Evolutionary conservation across 2,888 invertebrate genomes (phyloP).

Genomic region (Horisme vitalbata): DNA sequence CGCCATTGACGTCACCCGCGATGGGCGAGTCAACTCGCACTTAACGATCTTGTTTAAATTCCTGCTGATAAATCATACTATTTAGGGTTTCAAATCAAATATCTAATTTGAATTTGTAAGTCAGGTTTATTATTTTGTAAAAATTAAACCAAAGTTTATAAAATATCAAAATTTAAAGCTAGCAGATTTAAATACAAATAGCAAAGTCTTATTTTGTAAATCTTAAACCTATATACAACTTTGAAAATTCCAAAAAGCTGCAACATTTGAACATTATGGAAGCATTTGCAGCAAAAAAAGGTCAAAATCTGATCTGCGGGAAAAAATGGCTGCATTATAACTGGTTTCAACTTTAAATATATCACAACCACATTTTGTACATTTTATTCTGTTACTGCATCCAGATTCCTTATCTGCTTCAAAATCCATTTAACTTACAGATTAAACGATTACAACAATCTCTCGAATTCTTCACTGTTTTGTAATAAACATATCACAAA

Average conservation of each 20-base stretch:
- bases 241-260: slow-evolving; percentile 24
- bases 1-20: too few species aligned
- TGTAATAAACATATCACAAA: slow-evolving; percentile 20
- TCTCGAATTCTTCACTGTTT: slow-evolving; percentile 10
- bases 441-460: slow-evolving; percentile 13
- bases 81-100: not conserved
- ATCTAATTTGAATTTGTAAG: slow-evolving; percentile 5
- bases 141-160: slow-evolving; percentile 17
- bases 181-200: slow-evolving; percentile 47
- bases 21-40: too few species aligned
- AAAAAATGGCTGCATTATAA: slow-evolving; percentile 27
- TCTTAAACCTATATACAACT: slow-evolving; percentile 17
- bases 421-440: slow-evolving; percentile 28
- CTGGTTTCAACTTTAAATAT: slow-evolving; percentile 30
- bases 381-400: slow-evolving; percentile 24
- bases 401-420: slow-evolving; percentile 11
- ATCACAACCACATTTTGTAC: slow-evolving; percentile 51
- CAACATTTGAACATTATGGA: slow-evolving; percentile 32
- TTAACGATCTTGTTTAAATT: too few species aligned
- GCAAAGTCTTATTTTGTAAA: slow-evolving; percentile 28
- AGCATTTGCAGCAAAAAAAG: slow-evolving; percentile 27
- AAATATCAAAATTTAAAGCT: slow-evolving; percentile 62
- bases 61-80: not conserved
- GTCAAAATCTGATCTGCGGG: slow-evolving; percentile 19
- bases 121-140: slow-evolving; percentile 13